Evolutionary conservation across 2,888 invertebrate genomes (phyloP), one percentile per base, ranked within the genome.

Genomic region (Zeuzera pyrina): DNA sequence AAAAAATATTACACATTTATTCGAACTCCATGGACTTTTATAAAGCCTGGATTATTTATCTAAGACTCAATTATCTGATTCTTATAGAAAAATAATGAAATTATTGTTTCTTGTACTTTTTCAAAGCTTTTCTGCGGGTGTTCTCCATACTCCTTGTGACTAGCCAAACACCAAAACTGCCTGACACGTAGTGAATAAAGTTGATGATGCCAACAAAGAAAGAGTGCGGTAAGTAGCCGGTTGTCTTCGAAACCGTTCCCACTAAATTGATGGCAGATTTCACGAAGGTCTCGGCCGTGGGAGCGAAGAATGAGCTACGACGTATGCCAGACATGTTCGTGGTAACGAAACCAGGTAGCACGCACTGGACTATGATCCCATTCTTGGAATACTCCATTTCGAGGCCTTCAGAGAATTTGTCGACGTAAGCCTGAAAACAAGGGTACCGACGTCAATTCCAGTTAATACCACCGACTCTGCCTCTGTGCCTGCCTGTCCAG

Each of bases 281-380:
- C 16, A 93, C 94, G 61, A 88, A 95, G 19, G 74, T 85, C 26
- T 89, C 85, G 0, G 94, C 88, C 0, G 89, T 86, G 0, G 94
- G 94, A 0, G 93, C 91, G 76, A 94, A 88, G 69, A 89, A 84
- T 0, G 89, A 88, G 15, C 90, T 84, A 22, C 85, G 84, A n/a
- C 87, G 85, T 36, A 95, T 91, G 52, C 93, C 92, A 6, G 92
- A 90, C 93, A 95, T 94, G 57, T 96, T 96, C 0, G 96, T 95
- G 12, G 94, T 93, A 1, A 97, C 96, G 48, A 92, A 94, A 1
- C 94, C 95, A 0, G 97, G 97, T 35, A 91, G 74, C 0, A 97
- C 84, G 57, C 92, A 90, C 74, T 97, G 95, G 3, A 95, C 83
- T 3, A 89, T 86, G 13, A 95, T 88, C 1, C 93, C 93, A 24